Evolutionary conservation across 2,888 invertebrate genomes (phyloP), one percentile per base, ranked within the genome.

Genomic region (Mechanitis messenoides): DNA sequence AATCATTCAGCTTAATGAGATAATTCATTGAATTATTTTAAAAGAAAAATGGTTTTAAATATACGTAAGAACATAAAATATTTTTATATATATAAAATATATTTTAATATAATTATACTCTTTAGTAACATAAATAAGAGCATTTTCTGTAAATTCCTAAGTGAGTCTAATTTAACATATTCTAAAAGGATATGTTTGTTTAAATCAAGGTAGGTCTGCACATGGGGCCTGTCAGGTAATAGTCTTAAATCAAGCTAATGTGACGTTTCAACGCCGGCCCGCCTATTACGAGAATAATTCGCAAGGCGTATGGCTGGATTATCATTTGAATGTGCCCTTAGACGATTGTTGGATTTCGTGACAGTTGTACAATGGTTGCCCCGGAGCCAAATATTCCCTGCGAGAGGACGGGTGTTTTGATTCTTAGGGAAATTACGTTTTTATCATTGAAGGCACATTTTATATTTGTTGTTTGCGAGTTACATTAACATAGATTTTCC

Each of bases 271-370:
- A 74, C 76, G 73, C 73, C 79, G 74, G 73, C 75, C 74, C 75
- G 70, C 74, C 66, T 67, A 67, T 71, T 72, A 72, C 75, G 75
- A 74, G 76, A 75, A 77, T 83, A 83, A 84, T 84, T 84, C 81
- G 80, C 81, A 79, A 81, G 82, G 80, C 86, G 84, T 87, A 85
- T 85, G 84, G 79, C 77, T 77, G 83, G 87, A 88, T 88, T 88
- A 87, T 89, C 85, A 87, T 87, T 85, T 87, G 85, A 87, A 88
- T 87, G 81, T 85, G 79, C 84, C 85, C 84, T 84, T 79, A 84
- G 86, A 86, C 85, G 84, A 84, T 84, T 84, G 87, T 85, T 77
- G 80, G 83, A 83, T 83, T 80, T 77, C 80, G 81, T 85, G 86
- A 84, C 86, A 84, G 78, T 80, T 73, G 76, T 78, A 86, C 84